These are phyloP conservation scores for Ellobius talpinus DNA, from an alignment of 2,113 vertebrate species.

Conservation along the genomic window DNA sequence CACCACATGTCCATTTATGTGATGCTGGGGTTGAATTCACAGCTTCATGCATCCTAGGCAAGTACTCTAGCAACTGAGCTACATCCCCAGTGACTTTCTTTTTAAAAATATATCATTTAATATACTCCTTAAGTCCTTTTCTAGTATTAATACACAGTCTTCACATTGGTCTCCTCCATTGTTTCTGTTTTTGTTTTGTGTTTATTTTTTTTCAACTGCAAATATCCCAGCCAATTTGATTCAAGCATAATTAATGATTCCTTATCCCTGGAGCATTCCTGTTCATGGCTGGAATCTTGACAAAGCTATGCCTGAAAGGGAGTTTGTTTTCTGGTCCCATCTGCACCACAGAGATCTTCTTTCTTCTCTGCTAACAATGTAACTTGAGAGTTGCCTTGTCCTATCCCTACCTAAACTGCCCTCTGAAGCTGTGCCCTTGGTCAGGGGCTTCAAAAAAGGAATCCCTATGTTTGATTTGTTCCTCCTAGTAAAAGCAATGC, in stretches of 20 bases:
- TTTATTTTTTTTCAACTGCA: not conserved
- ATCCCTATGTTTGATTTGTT: conserved; percentile 11
- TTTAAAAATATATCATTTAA: not conserved
- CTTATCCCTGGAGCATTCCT: conserved; percentile 18
- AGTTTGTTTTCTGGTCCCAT: not conserved
- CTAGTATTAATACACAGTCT: not conserved
- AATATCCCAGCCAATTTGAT: conserved; percentile 23
- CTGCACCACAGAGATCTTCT: not conserved
- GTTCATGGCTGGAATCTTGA: conserved; percentile 24
- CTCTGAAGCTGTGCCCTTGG: not conserved
- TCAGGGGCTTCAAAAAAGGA: not conserved
- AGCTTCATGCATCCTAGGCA: not conserved
- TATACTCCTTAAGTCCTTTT: not conserved
- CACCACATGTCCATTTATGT: not conserved
- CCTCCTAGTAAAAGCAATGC: not conserved
- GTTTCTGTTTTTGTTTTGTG: not conserved
- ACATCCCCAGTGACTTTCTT: not conserved
- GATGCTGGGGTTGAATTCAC: not conserved
- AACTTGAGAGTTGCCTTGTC: not conserved
- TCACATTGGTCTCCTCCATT: not conserved
- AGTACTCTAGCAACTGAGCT: not conserved
- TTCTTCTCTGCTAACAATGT: conserved; percentile 15
- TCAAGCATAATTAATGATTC: conserved; percentile 38
- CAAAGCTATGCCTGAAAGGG: conserved; percentile 54
- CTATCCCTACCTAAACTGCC: not conserved